phyloP scores from a whole-genome alignment of 2,797 vertebrate species.

The Tauraco hartlaubi region DNA sequence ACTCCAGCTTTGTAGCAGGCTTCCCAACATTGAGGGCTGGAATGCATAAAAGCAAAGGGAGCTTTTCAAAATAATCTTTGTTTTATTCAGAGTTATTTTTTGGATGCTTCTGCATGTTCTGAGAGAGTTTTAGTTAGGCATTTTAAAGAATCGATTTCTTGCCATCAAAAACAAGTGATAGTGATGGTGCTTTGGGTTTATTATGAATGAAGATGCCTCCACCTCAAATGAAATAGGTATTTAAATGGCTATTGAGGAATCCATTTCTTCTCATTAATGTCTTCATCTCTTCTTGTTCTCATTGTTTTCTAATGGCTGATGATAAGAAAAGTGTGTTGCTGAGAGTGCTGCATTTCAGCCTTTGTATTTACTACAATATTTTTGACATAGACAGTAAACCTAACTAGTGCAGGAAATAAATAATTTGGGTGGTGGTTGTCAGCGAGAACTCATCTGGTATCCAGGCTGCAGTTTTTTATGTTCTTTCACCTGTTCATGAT shows the following conservation, averaged over 20 bases:
- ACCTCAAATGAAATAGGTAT: neutral
- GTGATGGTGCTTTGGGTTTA: neutral
- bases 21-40: neutral
- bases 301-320: neutral
- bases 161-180: neutral
- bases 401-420: neutral
- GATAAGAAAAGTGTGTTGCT: neutral
- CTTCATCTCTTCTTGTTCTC: neutral
- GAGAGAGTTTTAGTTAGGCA: neutral
- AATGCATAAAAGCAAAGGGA: neutral
- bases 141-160: neutral
- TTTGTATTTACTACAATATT: neutral
- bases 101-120: neutral
- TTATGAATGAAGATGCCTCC: neutral
- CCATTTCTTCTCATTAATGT: neutral
- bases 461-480: neutral
- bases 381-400: neutral
- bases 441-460: slow-evolving; percentile 23
- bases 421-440: neutral
- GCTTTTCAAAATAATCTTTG: neutral
- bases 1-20: neutral
- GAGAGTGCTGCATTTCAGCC: neutral
- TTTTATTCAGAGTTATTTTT: neutral
- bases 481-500: slow-evolving; percentile 47
- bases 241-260: neutral